These are phyloP conservation scores for Tinea semifulvella DNA, from an alignment of 2,888 invertebrate genomes.

Conservation along the genomic window DNA sequence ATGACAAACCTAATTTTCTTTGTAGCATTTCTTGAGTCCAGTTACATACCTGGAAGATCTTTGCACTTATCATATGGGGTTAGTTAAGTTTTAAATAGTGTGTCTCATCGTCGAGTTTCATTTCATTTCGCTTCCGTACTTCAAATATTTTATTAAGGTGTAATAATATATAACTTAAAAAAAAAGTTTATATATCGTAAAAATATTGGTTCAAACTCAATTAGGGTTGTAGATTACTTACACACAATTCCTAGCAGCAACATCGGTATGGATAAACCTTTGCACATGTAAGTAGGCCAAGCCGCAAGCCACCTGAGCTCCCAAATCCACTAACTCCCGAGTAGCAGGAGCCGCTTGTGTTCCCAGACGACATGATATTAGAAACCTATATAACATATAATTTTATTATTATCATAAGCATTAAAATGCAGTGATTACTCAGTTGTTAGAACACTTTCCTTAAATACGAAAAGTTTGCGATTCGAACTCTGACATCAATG, in stretches of 20 bases:
- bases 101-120: too few species aligned
- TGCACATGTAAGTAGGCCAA: conserved; percentile 89
- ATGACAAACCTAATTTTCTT: too few species aligned
- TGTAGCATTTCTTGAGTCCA: too few species aligned
- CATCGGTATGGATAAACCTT: conserved; percentile 87
- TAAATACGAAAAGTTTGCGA: background rate
- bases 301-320: conserved; percentile 86
- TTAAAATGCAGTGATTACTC: background rate
- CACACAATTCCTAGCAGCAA: conserved; percentile 93
- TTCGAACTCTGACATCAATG: too few species aligned
- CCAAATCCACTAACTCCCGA: conserved; percentile 84
- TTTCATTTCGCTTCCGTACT: too few species aligned
- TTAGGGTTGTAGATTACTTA: conserved; percentile 69
- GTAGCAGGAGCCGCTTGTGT: conserved; percentile 67
- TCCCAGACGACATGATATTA: conserved; percentile 59
- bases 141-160: too few species aligned
- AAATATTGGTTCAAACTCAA: too few species aligned
- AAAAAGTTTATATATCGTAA: too few species aligned
- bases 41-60: too few species aligned
- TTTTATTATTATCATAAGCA: background rate
- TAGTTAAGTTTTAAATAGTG: too few species aligned
- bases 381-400: conserved; percentile 40
- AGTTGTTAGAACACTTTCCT: too few species aligned
- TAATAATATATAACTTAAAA: background rate
- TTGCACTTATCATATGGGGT: too few species aligned